These are phyloP conservation scores for Oreortyx pictus DNA, from an alignment of 2,797 vertebrate genomes.

Conservation along the genomic window DNA sequence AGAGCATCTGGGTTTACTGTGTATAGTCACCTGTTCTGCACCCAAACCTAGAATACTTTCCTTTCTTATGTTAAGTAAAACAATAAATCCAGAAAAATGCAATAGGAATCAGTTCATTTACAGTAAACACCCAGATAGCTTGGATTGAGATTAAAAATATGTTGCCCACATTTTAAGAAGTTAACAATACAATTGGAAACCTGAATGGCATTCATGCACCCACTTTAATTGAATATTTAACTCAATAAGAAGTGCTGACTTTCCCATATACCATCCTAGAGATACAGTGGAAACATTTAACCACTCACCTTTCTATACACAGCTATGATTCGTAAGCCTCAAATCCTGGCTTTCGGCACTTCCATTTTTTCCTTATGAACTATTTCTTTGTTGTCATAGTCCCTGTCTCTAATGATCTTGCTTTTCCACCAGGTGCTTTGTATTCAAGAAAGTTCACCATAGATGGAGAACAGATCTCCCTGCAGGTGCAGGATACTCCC, in stretches of 20 bases:
- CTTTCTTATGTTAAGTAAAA: background rate
- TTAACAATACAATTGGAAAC: background rate
- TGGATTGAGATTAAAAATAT: background rate
- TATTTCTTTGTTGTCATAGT: background rate
- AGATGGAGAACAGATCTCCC: slow-evolving; percentile 91
- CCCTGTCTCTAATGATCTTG: background rate
- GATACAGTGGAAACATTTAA: background rate
- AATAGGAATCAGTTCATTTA: background rate
- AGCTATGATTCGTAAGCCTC: background rate
- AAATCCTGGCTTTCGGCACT: background rate
- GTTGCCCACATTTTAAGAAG: background rate
- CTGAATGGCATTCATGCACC: background rate
- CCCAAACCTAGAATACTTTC: background rate
- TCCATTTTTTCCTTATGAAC: background rate
- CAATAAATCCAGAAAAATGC: background rate
- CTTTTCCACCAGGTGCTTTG: slow-evolving; percentile 84
- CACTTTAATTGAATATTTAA: background rate
- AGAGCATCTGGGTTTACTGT: background rate
- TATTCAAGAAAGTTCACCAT: slow-evolving; percentile 92
- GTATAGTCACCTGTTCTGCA: background rate
- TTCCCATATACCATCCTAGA: background rate
- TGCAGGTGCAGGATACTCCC: slow-evolving; percentile 94
- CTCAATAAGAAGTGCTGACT: background rate
- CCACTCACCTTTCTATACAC: background rate
- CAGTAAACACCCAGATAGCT: background rate